Evolutionary conservation across 1,140 invertebrate genomes (phyloP).

Genomic region (Globodera ellingtonae): DNA sequence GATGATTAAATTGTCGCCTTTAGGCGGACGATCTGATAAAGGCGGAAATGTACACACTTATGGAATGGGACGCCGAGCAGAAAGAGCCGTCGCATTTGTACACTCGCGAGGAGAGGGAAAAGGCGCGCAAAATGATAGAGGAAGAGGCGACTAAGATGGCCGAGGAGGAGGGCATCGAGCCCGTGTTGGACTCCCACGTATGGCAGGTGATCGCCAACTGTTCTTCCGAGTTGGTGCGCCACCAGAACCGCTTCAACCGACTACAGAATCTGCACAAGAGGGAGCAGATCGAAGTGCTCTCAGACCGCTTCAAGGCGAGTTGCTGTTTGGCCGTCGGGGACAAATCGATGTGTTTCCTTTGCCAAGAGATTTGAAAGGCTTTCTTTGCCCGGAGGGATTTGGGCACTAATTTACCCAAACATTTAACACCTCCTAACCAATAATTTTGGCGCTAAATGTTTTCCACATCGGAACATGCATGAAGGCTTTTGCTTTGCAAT

Average conservation of each 20-base stretch:
- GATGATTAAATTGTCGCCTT: conserved; percentile 31
- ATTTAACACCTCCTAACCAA: background rate
- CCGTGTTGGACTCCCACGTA: conserved; percentile 48
- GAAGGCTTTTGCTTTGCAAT: background rate
- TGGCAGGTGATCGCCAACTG: conserved; percentile 58
- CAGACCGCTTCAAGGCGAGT: conserved; percentile 45
- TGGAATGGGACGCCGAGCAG: conserved; percentile 58
- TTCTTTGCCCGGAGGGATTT: background rate
- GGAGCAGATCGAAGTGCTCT: conserved; percentile 49
- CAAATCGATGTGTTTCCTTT: background rate
- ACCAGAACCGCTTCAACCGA: conserved; percentile 49
- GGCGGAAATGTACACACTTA: conserved; percentile 77
- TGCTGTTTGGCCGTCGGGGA: background rate
- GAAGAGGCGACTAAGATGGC: conserved; percentile 27
- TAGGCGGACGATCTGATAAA: conserved; percentile 95
- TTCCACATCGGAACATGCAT: background rate
- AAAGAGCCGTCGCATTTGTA: conserved; percentile 45
- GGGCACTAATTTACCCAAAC: background rate
- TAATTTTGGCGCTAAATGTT: background rate
- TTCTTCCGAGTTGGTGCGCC: conserved; percentile 51
- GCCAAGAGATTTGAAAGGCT: background rate
- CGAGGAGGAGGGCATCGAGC: conserved; percentile 20
- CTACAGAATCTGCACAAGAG: conserved; percentile 36
- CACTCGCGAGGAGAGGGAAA: conserved; percentile 41
- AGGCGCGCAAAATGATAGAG: conserved; percentile 48